Percentiles rank a stretch among this genome's conserved stretches.
Conservation (phyloP, 2,797 vertebrate species). For the Psittacula derbiana region DNA sequence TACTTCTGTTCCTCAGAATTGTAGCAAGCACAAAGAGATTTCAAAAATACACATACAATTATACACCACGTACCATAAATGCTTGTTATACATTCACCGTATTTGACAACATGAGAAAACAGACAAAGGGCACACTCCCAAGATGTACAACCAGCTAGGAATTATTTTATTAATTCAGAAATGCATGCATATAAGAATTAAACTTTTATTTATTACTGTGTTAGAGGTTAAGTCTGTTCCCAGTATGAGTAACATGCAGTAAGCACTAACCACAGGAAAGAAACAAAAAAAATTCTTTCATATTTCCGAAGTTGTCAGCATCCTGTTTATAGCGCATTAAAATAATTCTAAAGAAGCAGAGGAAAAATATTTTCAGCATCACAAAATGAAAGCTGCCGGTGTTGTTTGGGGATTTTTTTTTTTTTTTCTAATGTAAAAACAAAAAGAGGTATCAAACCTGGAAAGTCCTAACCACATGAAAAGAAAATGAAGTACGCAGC, state of each 20-base stretch:
- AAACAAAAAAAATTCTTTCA: neutral
- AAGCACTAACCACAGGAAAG: neutral
- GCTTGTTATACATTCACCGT: neutral
- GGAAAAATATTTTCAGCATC: neutral
- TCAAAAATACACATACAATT: conserved; percentile 5
- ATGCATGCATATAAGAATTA: neutral
- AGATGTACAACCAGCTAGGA: neutral
- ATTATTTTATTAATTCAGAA: conserved; percentile 2
- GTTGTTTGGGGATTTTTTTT: neutral
- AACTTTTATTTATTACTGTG: neutral
- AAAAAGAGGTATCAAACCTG: neutral
- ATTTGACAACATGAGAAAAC: neutral
- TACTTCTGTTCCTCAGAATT: neutral
- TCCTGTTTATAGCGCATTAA: neutral
- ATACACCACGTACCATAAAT: neutral
- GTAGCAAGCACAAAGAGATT: neutral
- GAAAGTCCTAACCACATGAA: neutral
- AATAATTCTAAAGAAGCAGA: neutral
- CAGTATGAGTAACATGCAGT: neutral
- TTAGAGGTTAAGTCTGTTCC: neutral
- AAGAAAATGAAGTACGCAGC: neutral
- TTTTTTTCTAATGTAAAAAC: neutral
- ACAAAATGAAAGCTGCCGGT: neutral
- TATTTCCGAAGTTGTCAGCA: neutral
- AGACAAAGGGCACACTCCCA: neutral